Base-by-base conservation (phyloP, 1,140 invertebrate species). In the Drosophila willistoni region DNA sequence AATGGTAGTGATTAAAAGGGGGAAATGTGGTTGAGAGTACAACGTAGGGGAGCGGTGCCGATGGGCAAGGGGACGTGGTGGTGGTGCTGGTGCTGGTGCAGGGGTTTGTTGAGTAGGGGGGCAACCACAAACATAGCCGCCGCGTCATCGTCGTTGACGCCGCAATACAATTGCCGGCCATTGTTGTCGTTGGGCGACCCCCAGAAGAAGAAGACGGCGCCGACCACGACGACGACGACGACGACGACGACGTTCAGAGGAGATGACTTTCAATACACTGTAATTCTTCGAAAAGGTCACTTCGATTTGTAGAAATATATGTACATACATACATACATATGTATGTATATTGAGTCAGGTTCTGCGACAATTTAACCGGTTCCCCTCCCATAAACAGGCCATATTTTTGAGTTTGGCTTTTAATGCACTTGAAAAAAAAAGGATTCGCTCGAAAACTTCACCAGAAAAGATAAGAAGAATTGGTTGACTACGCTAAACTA, bases 101-200 rank as follows among this genome's bases (percentile, higher is more conserved):
- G n/a, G n/a, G n/a, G n/a, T n/a, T n/a, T n/a, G 56, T 39, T 29
- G 25, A 5, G 25, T 29, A 29, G 6, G 65, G 67, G 61, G 73
- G 67, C 75, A 64, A 79, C 78, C 83, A 76, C 82, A 86, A 86
- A 86, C 79, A 25, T 25, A 72, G 83, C 66, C 75, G 82, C 79
- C 77, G 74, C 81, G 81, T 85, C 81, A 85, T 86, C 67, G 34
- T 22, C 44, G 62, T 34, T 61, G 61, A 66, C 67, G 79, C 69
- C 75, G 79, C 82, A 64, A 82, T 73, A 86, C 83, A 86, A 87
- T 87, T 82, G 82, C 75, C 75, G 72, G 79, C 76, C 79, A 87
- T 86, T 86, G 82, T 86, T 87, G 79, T 79, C 63, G 69, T 74
- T 70, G 57, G 44, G 17, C 14, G 44, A 7, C 44, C 34, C 34